Evolutionary conservation across 2,797 vertebrate genomes (phyloP), one percentile per base, ranked within the genome.

Genomic region (Characodon lateralis): DNA sequence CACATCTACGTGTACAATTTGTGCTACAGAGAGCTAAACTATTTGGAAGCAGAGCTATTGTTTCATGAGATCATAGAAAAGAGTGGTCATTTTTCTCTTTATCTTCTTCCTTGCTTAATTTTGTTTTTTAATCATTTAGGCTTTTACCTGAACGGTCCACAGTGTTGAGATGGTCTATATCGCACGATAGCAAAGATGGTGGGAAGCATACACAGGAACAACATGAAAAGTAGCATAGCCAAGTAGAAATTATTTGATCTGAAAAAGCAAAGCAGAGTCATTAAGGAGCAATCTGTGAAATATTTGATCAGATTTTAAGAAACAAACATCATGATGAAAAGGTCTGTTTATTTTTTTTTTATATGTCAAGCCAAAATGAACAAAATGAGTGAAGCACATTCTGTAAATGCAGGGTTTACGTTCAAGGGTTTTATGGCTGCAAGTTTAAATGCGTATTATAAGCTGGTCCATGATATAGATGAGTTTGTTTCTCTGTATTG

Each of bases 211-310:
- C 98, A 99, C 22, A 99, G 92, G 79, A 99, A 99, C 2, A 99
- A 91, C 98, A 99, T 99, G 82, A 99, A 99, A 3, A 99, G 94
- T 41, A 99, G 90, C 97, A 98, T 99, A 0, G 97, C 96, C 93
- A 99, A 83, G 91, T 99, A 99, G 95, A 99, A 99, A 85, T 99
- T 99, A 89, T 99, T 99, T 58, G 98, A 99, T 87, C 98, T 99
- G 51, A 72, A 84, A 78, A 76, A 66, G 2, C 4, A 69, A 75
- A 41, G 2, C 2, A 78, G 5, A 61, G 59, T 28, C 14, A 61
- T 26, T 28, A 61, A 61, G 31, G 59, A 31, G 31, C 1, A 20
- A 35, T 35, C 2, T 63, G 31, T 35, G 16, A 63, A 63, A 28
- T 18, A 63, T 35, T 18, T 63, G 0, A 63, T 63, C 6, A 35